Base-by-base conservation (phyloP, 1,140 invertebrate genomes). In the Sycobia sp. region DNA sequence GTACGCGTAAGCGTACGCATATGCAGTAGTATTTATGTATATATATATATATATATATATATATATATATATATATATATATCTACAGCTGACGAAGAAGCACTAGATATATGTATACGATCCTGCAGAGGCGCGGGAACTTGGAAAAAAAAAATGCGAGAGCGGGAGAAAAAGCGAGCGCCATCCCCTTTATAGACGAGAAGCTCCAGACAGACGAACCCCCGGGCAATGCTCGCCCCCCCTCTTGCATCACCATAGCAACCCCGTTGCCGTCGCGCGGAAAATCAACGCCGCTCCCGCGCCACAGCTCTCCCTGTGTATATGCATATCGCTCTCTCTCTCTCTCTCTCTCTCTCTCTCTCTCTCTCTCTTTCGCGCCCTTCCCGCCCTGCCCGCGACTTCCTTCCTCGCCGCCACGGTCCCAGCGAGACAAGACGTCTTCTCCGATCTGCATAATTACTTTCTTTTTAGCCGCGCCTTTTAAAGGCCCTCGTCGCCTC, bases 171-270 rank as follows among this genome's bases (percentile, higher is more conserved):
- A 65, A 59, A 57, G 65, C 20, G 29, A 59, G 67, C 50, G 50
- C 59, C 70, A 72, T 70, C 70, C 73, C 68, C 72, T 72, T 70
- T 68, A 70, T n/a, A n/a, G n/a, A n/a, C n/a, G 66, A 68, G 58
- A 66, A 68, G 69, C 65, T 70, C 66, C 74, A 72, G 74, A 74
- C 71, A 69, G 72, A 70, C 61, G 44, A 62, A 68, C 67, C 65
- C 70, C 68, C 34, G 63, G 61, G 66, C 59, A 57, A 54, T 51
- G 47, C 53, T 46, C 32, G 27, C 10, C 68, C 58, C n/a, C n/a
- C n/a, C n/a, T n/a, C n/a, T n/a, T n/a, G n/a, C 62, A 75, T 77
- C 66, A 69, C 62, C 74, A 77, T 77, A 76, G 75, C 75, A 77
- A 77, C 75, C 74, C 75, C 75, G 68, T 25, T 20, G 41, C 2